phyloP scores from a whole-genome alignment of 2,113 vertebrate species.

The Cebidichthys violaceus region DNA sequence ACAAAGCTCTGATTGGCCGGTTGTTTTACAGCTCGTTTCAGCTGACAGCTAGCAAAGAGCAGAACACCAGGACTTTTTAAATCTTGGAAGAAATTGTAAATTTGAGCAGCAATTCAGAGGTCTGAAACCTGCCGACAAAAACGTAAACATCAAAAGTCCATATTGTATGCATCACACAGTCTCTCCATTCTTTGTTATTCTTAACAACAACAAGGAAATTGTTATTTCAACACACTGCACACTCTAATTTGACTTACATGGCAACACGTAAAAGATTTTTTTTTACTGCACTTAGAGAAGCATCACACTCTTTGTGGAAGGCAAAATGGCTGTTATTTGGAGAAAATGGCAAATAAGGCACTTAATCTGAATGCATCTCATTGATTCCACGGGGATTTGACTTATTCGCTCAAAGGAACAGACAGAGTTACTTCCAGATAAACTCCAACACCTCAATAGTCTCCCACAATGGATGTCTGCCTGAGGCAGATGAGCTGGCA shows the following conservation, averaged over 20 bases:
- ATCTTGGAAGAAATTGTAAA: neutral
- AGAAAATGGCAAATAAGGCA: neutral
- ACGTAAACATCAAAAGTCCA: too few relatives aligned
- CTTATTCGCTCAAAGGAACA: slow-evolving; percentile 14
- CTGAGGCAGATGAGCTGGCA: slow-evolving; percentile 19
- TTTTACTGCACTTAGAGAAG: neutral
- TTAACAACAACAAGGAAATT: neutral
- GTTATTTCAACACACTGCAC: neutral
- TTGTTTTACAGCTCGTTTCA: neutral
- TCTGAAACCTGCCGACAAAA: too few relatives aligned
- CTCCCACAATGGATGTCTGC: slow-evolving; percentile 15
- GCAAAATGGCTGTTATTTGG: neutral
- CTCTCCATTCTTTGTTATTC: neutral
- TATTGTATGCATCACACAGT: neutral
- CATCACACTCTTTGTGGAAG: neutral
- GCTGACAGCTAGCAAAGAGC: neutral
- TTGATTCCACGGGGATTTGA: neutral
- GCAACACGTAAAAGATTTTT: too few relatives aligned
- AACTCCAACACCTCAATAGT: neutral
- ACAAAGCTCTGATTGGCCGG: neutral
- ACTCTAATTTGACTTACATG: neutral
- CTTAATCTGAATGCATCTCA: slow-evolving; percentile 19
- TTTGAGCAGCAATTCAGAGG: neutral
- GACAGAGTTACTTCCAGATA: neutral
- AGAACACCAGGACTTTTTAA: neutral